Percentiles rank a stretch among this genome's conserved stretches.
Evolutionary conservation across 1,140 invertebrate genomes (phyloP).

Genomic region (Nasonia giraulti): DNA sequence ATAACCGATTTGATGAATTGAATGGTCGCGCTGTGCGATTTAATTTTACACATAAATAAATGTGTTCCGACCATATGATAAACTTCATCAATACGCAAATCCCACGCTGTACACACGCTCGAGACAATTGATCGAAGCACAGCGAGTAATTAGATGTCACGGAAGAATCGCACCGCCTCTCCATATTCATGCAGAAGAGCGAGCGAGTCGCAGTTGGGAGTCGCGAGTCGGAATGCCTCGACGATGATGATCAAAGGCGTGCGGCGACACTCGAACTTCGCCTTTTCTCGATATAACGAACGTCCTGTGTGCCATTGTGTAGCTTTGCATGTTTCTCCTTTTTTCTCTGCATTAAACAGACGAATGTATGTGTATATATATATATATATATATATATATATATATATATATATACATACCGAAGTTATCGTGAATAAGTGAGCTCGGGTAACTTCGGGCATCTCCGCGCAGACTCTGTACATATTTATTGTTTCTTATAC

Average conservation of each 20-base stretch:
- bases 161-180: slow-evolving; percentile 51
- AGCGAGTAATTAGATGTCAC: slow-evolving; percentile 61
- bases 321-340: slow-evolving; percentile 60
- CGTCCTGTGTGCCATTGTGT: slow-evolving; percentile 58
- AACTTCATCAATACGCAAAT: no score
- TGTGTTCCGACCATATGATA: no score
- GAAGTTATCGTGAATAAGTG: no score
- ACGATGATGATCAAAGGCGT: slow-evolving; percentile 68
- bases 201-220: slow-evolving; percentile 54
- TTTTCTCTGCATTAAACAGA: slow-evolving; percentile 60
- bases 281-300: slow-evolving; percentile 67
- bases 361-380: neutral
- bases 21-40: no score
- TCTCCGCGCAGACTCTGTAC: no score
- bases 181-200: slow-evolving; percentile 65
- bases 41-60: no score
- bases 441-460: no score
- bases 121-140: neutral
- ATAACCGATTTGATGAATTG: no score
- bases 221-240: slow-evolving; percentile 48
- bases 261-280: slow-evolving; percentile 64
- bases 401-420: no score
- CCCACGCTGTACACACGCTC: no score
- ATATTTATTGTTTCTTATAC: no score
- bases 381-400: no score